phyloP scores from a whole-genome alignment of 2,797 vertebrate species.

The Euthynnus affinis region DNA sequence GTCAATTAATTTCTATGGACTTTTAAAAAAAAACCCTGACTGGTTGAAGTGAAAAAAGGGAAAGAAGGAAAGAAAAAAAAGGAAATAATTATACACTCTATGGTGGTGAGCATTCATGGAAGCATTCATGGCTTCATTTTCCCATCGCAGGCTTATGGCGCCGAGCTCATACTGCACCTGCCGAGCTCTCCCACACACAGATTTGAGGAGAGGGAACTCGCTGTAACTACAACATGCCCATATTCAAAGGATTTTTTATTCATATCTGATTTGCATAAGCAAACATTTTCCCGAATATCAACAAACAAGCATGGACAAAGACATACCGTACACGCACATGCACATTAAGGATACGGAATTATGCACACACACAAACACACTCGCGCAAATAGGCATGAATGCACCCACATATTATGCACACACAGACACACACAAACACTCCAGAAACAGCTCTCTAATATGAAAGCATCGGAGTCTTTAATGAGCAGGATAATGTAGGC shows the following conservation, averaged over 20 bases:
- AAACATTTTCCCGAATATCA: conserved; percentile 57
- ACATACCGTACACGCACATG: conserved; percentile 50
- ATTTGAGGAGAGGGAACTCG: conserved; percentile 42
- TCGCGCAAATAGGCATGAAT: conserved; percentile 30
- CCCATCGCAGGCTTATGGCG: conserved; percentile 44
- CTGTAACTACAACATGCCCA: conserved; percentile 47
- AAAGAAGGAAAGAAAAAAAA: no score
- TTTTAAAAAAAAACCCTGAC: no score
- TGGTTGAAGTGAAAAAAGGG: no score
- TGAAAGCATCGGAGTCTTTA: conserved; percentile 63
- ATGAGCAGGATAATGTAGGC: conserved; percentile 71
- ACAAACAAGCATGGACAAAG: conserved; percentile 65
- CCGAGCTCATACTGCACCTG: conserved; percentile 46
- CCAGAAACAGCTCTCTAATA: conserved; percentile 46
- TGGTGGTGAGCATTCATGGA: no score
- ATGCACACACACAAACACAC: conserved; percentile 23
- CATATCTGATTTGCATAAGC: conserved; percentile 65
- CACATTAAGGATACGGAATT: conserved; percentile 28
- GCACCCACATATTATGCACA: conserved; percentile 40
- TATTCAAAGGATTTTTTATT: conserved; percentile 61
- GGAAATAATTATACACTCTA: no score
- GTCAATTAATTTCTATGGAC: no score
- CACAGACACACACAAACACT: conserved; percentile 45
- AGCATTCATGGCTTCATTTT: conserved; percentile 34
- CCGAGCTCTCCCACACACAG: conserved; percentile 69